Evolutionary conservation across 1,140 invertebrate genomes (phyloP).

Genomic region (Saccostrea cuccullata): DNA sequence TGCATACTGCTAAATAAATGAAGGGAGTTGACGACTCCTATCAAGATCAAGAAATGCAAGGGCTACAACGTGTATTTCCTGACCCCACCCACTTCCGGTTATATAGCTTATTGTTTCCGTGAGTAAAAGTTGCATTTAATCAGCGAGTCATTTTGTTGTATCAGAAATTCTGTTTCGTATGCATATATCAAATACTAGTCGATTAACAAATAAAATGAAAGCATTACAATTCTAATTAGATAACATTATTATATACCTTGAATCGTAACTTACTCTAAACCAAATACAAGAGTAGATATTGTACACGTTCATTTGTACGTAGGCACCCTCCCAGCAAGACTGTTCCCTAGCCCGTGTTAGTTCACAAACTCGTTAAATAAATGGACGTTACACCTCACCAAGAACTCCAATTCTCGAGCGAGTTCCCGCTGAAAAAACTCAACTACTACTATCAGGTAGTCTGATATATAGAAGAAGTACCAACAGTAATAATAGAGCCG

Average conservation of each 20-base stretch:
- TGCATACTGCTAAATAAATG: too few species aligned
- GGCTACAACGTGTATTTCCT: conserved; percentile 28
- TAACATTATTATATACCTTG: too few species aligned
- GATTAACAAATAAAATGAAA: too few species aligned
- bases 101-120: conserved; percentile 25
- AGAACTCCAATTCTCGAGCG: neutral
- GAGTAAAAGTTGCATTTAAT: too few species aligned
- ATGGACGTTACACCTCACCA: neutral
- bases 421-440: neutral
- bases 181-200: too few species aligned
- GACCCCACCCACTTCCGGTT: conserved; percentile 3
- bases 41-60: conserved; percentile 25
- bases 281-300: too few species aligned
- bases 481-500: neutral
- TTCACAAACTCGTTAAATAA: neutral
- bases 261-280: too few species aligned
- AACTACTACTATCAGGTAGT: conserved; percentile 11
- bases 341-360: neutral
- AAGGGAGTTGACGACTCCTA: neutral
- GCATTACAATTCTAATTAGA: too few species aligned
- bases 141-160: too few species aligned
- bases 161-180: too few species aligned
- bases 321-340: neutral
- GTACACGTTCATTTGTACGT: too few species aligned
- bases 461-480: neutral